Base-by-base conservation (phyloP, 2,797 vertebrate species). In the Semaprochilodus insignis region DNA sequence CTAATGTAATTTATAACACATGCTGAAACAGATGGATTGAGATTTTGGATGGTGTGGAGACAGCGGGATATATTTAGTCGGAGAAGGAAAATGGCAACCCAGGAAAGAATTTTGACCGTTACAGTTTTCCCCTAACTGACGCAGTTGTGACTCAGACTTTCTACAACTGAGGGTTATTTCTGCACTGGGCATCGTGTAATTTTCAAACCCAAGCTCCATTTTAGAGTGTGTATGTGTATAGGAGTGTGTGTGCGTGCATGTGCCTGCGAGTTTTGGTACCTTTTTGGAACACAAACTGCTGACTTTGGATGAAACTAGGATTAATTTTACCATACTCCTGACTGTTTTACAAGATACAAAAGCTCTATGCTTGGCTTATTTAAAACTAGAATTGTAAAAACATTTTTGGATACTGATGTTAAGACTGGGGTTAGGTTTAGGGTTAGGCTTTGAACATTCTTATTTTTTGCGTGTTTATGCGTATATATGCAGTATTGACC, bases 91-190 rank as follows among this genome's bases (percentile, higher is more conserved):
- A 82, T 76, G 48, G 54, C 62, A 84, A 63, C n/a, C 23, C 54
- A 25, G 71, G 62, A 62, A 85, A 83, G 40, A 71, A 74, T 78
- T 63, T 70, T 6, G 13, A 34, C 60, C 16, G 74, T 66, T 85
- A 19, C 5, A 21, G 44, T 84, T 67, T 82, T 77, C 74, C 52
- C 52, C 48, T 72, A 14, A 27, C 25, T 2, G 74, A 48, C 0
- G 27, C 62, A 67, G 65, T 36, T 17, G 60, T 85, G 86, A 87
- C 40, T 85, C 83, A 83, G 66, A 84, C 25, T 80, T 87, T 85
- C 77, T 87, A 80, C 85, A 77, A 77, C 77, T 75, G 59, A n/a
- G 40, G 31, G 31, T n/a, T 76, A 79, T 82, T 85, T 75, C 71
- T 82, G 75, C 23, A 59, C 51, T 71, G 40, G 1, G 40, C 40